These are phyloP conservation scores for Cephus pygmeus DNA, from an alignment of 2,888 invertebrate genomes.

Conservation along the genomic window DNA sequence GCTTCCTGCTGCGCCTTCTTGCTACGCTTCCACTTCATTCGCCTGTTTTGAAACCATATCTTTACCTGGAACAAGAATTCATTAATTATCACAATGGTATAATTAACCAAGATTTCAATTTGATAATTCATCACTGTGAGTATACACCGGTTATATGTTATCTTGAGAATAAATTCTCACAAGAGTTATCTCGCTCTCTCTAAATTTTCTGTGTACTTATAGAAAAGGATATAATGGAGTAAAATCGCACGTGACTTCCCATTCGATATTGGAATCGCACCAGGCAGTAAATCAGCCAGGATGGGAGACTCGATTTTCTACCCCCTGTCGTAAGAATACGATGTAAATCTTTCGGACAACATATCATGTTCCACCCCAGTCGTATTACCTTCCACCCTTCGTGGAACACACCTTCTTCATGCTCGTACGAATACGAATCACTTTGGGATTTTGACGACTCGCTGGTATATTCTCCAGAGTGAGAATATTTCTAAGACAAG, in stretches of 20 bases:
- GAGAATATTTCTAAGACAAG: not conserved
- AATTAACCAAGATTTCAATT: not conserved
- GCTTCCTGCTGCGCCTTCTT: slow-evolving; percentile 95
- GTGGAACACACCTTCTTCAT: slow-evolving; percentile 23
- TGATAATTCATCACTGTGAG: not conserved
- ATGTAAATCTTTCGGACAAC: slow-evolving; percentile 61
- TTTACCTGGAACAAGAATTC: slow-evolving; percentile 78
- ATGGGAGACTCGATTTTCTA: slow-evolving; percentile 45
- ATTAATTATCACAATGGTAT: not conserved
- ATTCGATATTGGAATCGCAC: slow-evolving; percentile 9
- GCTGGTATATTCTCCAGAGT: not conserved
- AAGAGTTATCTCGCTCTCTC: not conserved
- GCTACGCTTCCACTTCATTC: slow-evolving; percentile 99
- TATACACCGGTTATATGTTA: not conserved
- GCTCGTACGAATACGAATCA: slow-evolving; percentile 41
- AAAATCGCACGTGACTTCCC: not conserved
- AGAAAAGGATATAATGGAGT: not conserved
- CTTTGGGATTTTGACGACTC: not conserved
- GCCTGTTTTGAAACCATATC: slow-evolving; percentile 98
- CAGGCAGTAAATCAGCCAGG: slow-evolving; percentile 37
- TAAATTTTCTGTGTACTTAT: not conserved
- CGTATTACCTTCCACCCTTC: slow-evolving; percentile 44
- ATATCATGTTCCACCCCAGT: slow-evolving; percentile 47
- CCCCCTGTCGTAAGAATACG: slow-evolving; percentile 46
- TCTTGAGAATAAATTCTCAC: not conserved